Base-by-base conservation (phyloP, 1,140 invertebrate species). In the Mylabris phalerata region DNA sequence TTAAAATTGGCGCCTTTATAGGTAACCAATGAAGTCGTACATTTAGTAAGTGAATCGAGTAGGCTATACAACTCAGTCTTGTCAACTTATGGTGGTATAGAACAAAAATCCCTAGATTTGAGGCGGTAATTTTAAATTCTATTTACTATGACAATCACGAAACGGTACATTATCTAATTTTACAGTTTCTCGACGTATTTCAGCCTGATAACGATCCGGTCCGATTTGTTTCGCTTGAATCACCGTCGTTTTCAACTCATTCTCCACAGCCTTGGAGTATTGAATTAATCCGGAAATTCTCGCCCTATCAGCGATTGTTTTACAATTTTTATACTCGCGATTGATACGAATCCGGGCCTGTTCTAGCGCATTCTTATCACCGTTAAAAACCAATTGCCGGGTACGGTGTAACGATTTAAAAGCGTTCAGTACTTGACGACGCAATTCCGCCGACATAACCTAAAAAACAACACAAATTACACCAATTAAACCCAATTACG, bases 361-460 rank as follows among this genome's bases (percentile, higher is more conserved):
- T 65, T 72, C 64, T 50, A 88, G 74, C 5, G 84, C 81, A 63
- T 67, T 68, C 40, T 76, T 59, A 68, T 88, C 86, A 10, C 79
- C 82, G 48, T 76, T 64, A 75, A 88, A 88, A 5, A 82, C 79
- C 48, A 71, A 77, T 58, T 80, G 67, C 61, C 84, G 72, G 1
- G 84, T 82, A 68, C 76, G 79, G 64, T 87, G 85, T 19, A 88
- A 70, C 57, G 76, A 77, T 73, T 85, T 87, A 60, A 86, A 88
- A 26, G 74, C 76, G 48, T 72, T 70, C 47, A 87, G 67, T 4
- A 85, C 82, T 82, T 87, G 50, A 46, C 42, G 41, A 54, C 63
- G 55, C 40, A 68, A 44, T 42, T 54, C 44, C 40, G 39, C 41
- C 2, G 66, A 56, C 66, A 68, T 68, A 47, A 44, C 43, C 32